These are phyloP conservation scores for Leptosomus discolor DNA, from an alignment of 2,113 vertebrate species.

Conservation along the genomic window DNA sequence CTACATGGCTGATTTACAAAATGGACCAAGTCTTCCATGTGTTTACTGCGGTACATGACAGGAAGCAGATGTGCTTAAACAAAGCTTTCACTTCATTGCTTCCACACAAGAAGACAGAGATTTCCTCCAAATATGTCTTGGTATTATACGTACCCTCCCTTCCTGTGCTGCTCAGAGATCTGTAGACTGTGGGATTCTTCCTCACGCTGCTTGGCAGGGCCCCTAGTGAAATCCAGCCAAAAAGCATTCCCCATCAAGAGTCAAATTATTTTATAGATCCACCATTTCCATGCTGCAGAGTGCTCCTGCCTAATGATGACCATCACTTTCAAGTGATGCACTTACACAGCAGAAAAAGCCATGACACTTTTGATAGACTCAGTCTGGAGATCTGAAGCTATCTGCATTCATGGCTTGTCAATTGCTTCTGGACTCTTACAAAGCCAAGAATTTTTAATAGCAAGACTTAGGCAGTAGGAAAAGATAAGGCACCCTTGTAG, in stretches of 20 bases:
- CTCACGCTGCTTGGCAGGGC: neutral
- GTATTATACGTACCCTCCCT: neutral
- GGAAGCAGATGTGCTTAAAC: neutral
- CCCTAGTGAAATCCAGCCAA: neutral
- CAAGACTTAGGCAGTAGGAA: neutral
- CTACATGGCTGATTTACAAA: neutral
- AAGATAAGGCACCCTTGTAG: neutral
- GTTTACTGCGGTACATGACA: neutral
- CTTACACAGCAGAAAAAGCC: neutral
- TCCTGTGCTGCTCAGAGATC: neutral
- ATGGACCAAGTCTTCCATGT: neutral
- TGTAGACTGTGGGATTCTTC: neutral
- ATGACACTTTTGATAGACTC: neutral
- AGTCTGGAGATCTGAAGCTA: neutral
- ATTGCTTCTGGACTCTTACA: neutral
- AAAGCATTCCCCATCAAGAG: neutral
- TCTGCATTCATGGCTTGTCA: neutral
- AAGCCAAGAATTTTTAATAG: neutral
- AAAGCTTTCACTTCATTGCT: neutral
- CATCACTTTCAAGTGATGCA: neutral
- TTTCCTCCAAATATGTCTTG: neutral
- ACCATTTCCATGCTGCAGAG: neutral
- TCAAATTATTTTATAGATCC: neutral
- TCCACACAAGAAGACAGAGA: neutral
- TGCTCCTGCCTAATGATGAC: neutral